phyloP scores from a whole-genome alignment of 2,888 invertebrate genomes.

The Orchesella flavescens region DNA sequence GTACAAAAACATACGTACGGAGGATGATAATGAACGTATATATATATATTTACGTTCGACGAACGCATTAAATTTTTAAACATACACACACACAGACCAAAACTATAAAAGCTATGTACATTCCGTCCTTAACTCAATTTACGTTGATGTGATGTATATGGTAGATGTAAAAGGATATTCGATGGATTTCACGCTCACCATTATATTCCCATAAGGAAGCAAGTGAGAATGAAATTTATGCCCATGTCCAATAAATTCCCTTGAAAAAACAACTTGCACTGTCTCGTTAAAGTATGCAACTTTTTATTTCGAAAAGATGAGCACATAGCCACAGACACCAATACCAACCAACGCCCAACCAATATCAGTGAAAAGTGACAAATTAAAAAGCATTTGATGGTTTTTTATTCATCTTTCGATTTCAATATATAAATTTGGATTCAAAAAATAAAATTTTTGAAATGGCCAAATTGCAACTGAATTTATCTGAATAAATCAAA shows the following conservation, averaged over 20 bases:
- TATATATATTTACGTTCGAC: slow-evolving; percentile 5
- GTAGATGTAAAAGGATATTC: neutral
- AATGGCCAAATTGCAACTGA: neutral
- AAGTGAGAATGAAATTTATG: slow-evolving; percentile 61
- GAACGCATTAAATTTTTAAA: slow-evolving; percentile 16
- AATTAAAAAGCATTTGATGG: neutral
- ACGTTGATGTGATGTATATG: neutral
- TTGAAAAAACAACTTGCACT: slow-evolving; percentile 51
- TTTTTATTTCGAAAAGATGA: slow-evolving; percentile 11
- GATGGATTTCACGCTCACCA: slow-evolving; percentile 4
- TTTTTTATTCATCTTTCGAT: slow-evolving; percentile 20
- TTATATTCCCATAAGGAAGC: slow-evolving; percentile 41
- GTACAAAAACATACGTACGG: slow-evolving; percentile 4
- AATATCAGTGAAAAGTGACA: slow-evolving; percentile 18
- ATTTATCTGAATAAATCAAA: neutral
- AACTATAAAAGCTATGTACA: slow-evolving; percentile 17
- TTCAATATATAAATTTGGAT: neutral
- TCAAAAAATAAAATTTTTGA: neutral
- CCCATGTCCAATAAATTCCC: slow-evolving; percentile 45
- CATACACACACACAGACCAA: neutral
- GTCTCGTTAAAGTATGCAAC: slow-evolving; percentile 21
- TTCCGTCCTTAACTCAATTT: slow-evolving; percentile 20
- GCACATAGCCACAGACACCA: slow-evolving; percentile 30
- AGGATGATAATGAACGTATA: too few species aligned
- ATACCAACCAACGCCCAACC: slow-evolving; percentile 55